Evolutionary conservation across 2,888 invertebrate genomes (phyloP).

Genomic region (Ceramica pisi): DNA sequence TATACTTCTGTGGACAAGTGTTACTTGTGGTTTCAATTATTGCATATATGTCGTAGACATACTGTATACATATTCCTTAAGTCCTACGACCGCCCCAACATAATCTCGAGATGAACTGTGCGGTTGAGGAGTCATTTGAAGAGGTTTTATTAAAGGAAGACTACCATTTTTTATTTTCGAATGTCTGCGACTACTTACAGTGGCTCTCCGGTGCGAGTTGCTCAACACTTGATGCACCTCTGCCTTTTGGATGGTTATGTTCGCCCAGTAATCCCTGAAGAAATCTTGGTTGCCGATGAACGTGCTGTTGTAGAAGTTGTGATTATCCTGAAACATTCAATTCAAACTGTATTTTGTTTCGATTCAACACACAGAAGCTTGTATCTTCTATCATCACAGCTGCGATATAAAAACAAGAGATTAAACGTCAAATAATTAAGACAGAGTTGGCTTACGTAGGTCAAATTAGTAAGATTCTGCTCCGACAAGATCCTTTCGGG

Average conservation of each 20-base stretch:
- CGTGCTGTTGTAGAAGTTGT: slow-evolving; percentile 95
- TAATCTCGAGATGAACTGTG: too few species aligned
- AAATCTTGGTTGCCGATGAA: slow-evolving; percentile 91
- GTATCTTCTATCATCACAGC: not conserved
- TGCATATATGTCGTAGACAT: too few species aligned
- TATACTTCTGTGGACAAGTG: too few species aligned
- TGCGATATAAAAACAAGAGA: not conserved
- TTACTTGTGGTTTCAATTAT: too few species aligned
- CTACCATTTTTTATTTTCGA: not conserved
- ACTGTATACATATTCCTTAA: too few species aligned
- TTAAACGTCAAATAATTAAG: not conserved
- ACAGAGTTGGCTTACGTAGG: slow-evolving; percentile 76
- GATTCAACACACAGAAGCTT: not conserved
- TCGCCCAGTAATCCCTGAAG: slow-evolving; percentile 93
- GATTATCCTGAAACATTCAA: slow-evolving; percentile 91
- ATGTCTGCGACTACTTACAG: slow-evolving; percentile 90
- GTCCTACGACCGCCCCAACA: too few species aligned
- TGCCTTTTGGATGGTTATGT: slow-evolving; percentile 91
- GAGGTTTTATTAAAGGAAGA: not conserved
- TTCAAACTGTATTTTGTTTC: too few species aligned
- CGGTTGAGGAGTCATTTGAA: too few species aligned
- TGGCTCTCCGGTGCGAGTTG: slow-evolving; percentile 95
- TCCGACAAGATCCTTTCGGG: slow-evolving; percentile 81
- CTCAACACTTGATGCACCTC: slow-evolving; percentile 94
- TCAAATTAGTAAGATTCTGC: slow-evolving; percentile 78